phyloP scores from a whole-genome alignment of 2,888 invertebrate species.

The Parnassius glacialis region DNA sequence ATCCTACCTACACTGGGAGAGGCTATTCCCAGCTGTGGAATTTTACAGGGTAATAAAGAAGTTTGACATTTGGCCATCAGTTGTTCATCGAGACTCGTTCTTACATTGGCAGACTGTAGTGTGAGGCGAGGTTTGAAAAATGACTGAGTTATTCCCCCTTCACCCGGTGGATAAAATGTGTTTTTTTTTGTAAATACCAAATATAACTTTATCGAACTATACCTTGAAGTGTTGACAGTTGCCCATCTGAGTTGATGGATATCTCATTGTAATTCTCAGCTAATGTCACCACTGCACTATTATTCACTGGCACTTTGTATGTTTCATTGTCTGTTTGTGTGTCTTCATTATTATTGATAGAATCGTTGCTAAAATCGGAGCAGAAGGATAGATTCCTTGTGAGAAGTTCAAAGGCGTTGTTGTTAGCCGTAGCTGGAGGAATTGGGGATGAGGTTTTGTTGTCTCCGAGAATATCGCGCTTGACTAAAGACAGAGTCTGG shows the following conservation, averaged over 20 bases:
- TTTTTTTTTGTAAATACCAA: neutral
- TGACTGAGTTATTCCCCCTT: no score
- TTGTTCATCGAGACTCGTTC: no score
- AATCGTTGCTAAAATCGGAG: slow-evolving; percentile 75
- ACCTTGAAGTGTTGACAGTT: slow-evolving; percentile 75
- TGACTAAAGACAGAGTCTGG: slow-evolving; percentile 68
- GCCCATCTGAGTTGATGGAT: slow-evolving; percentile 70
- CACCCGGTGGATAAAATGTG: no score
- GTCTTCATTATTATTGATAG: slow-evolving; percentile 69
- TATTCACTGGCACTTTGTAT: slow-evolving; percentile 73
- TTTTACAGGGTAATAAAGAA: no score
- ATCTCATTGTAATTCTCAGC: slow-evolving; percentile 77
- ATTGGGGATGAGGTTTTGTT: slow-evolving; percentile 42
- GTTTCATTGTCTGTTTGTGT: slow-evolving; percentile 61
- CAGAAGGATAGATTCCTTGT: slow-evolving; percentile 75
- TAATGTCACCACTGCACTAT: slow-evolving; percentile 57
- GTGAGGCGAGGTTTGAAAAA: no score
- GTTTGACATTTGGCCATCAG: no score
- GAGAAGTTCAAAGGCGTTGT: slow-evolving; percentile 69
- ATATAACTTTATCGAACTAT: slow-evolving; percentile 6
- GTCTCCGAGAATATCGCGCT: slow-evolving; percentile 66
- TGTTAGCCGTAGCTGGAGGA: slow-evolving; percentile 45
- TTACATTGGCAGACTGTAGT: no score
- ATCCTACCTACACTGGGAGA: no score
- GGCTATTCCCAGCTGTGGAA: no score